These are phyloP conservation scores for Epinotia demarniana DNA, from an alignment of 2,888 invertebrate species.

Conservation along the genomic window DNA sequence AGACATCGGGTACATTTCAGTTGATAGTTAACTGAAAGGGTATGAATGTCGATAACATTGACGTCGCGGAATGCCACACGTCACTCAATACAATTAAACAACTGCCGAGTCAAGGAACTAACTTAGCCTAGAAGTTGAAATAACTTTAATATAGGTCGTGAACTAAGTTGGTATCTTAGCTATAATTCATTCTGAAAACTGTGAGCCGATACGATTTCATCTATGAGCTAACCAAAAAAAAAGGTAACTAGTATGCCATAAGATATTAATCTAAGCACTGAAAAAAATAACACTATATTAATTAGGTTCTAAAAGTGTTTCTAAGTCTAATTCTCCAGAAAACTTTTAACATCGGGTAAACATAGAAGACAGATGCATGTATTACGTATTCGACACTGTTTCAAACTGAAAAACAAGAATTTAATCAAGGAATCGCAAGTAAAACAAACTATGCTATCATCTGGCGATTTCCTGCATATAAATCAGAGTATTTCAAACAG, in stretches of 20 bases:
- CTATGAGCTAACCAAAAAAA: not conserved
- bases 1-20: not conserved
- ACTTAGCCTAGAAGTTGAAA: not conserved
- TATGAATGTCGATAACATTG: slow-evolving; percentile 14
- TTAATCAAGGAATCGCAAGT: slow-evolving; percentile 34
- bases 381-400: slow-evolving; percentile 17
- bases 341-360: slow-evolving; percentile 28
- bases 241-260: not conserved
- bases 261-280: not conserved
- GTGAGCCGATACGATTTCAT: not conserved
- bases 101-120: not conserved
- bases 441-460: slow-evolving; percentile 37
- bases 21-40: not conserved
- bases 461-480: slow-evolving; percentile 43
- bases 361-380: slow-evolving; percentile 26
- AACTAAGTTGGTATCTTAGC: not conserved
- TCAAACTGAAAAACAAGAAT: slow-evolving; percentile 34
- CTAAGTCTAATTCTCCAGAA: slow-evolving; percentile 11
- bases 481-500: slow-evolving; percentile 43
- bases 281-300: not conserved
- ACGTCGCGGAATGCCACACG: not conserved
- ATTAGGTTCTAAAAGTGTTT: slow-evolving; percentile 8
- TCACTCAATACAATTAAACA: slow-evolving; percentile 11
- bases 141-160: slow-evolving; percentile 5
- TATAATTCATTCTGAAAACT: not conserved